These are phyloP conservation scores for Peromyscus nudipes DNA, from an alignment of 2,797 vertebrate species.

Conservation along the genomic window DNA sequence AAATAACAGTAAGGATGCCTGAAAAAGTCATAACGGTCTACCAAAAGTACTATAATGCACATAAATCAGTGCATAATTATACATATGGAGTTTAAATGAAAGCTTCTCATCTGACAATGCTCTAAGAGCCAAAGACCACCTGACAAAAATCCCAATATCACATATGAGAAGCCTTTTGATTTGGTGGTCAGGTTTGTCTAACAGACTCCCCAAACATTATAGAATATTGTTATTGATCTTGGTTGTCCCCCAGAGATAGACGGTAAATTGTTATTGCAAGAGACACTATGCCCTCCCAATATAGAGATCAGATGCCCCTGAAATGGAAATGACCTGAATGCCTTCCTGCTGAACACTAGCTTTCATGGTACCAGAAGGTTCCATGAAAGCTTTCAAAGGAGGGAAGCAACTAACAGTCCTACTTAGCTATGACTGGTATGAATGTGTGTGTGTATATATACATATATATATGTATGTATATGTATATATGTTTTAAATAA, in stretches of 20 bases:
- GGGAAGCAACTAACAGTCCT: background rate
- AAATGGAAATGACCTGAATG: background rate
- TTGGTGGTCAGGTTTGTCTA: background rate
- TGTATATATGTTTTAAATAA: slow-evolving; percentile 3
- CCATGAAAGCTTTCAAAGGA: background rate
- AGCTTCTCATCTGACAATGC: background rate
- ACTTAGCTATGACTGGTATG: background rate
- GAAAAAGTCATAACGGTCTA: background rate
- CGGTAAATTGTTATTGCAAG: background rate
- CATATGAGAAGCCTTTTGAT: background rate
- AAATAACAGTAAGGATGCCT: background rate
- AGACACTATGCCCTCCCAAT: background rate
- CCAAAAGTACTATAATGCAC: background rate
- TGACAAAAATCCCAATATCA: background rate
- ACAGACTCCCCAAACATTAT: background rate
- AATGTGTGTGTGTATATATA: too few species aligned
- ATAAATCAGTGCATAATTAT: background rate
- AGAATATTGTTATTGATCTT: background rate
- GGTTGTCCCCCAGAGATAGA: background rate
- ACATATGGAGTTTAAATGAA: background rate
- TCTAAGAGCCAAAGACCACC: background rate
- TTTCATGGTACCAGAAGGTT: background rate
- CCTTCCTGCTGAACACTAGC: background rate
- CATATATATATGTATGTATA: too few species aligned
- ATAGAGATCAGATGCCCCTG: background rate